Evolutionary conservation across 2,113 vertebrate genomes (phyloP).

Genomic region (Phylloscopus whistleri): DNA sequence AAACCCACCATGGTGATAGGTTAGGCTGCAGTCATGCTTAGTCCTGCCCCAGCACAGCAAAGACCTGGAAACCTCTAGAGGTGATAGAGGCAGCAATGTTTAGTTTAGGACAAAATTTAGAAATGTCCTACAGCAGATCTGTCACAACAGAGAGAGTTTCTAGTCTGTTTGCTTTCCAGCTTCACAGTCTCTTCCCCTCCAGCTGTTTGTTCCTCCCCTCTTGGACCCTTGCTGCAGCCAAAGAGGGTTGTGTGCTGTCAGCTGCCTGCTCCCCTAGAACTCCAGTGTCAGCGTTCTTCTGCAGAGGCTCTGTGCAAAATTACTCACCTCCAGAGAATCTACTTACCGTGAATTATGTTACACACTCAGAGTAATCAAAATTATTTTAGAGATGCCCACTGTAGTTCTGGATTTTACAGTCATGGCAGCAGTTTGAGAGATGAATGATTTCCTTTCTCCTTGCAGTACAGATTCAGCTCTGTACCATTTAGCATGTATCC

Average conservation of each 20-base stretch:
- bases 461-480: neutral
- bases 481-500: neutral
- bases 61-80: neutral
- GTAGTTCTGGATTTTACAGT: neutral
- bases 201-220: neutral
- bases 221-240: neutral
- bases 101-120: neutral
- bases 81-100: neutral
- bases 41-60: neutral
- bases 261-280: neutral
- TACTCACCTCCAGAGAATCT: neutral
- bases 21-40: neutral
- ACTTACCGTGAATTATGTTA: neutral
- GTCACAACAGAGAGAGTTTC: neutral
- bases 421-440: neutral
- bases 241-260: accelerated
- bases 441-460: neutral
- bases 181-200: neutral
- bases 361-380: neutral
- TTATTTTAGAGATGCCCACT: neutral
- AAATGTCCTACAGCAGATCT: neutral
- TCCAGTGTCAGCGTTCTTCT: neutral
- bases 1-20: neutral
- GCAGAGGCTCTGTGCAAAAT: neutral
- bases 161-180: neutral